A percentile compares a stretch with the other conserved stretches of the same genome.
phyloP scores from a whole-genome alignment of 1,140 invertebrate species.

The Riptortus pedestris region DNA sequence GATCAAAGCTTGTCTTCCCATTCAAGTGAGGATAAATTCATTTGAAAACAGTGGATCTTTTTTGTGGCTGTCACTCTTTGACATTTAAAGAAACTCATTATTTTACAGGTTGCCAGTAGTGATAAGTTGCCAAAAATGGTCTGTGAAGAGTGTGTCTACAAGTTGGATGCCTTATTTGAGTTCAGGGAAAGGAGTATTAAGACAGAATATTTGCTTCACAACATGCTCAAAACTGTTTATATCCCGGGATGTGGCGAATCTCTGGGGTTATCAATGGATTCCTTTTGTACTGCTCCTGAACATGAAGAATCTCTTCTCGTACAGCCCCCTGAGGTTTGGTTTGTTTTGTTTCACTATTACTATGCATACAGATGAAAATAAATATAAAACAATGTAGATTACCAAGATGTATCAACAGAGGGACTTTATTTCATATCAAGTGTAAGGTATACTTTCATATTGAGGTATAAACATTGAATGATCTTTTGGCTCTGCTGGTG shows the following conservation, averaged over 20 bases:
- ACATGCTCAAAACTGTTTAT: conserved; percentile 28
- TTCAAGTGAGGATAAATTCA: conserved; percentile 39
- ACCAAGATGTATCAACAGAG: too few relatives aligned
- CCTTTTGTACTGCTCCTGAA: conserved; percentile 7
- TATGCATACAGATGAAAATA: too few relatives aligned
- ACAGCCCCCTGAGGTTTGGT: conserved; percentile 1
- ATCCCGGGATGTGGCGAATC: conserved; percentile 8
- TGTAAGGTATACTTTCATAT: too few relatives aligned
- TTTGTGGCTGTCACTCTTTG: neutral
- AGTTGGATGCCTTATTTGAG: conserved; percentile 47
- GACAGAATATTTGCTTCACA: conserved; percentile 38
- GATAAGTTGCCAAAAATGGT: conserved; percentile 50
- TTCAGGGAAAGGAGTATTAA: conserved; percentile 47
- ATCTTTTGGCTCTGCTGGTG: too few relatives aligned
- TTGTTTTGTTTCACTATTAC: too few relatives aligned
- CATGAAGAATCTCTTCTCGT: conserved; percentile 5
- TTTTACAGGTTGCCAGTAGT: conserved; percentile 42
- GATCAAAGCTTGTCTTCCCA: conserved; percentile 47
- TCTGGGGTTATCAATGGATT: conserved; percentile 1
- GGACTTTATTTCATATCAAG: too few relatives aligned
- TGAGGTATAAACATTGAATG: too few relatives aligned
- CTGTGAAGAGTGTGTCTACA: conserved; percentile 47
- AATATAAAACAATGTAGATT: too few relatives aligned
- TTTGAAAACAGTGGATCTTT: neutral
- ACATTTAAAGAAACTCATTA: conserved; percentile 20